Base-by-base conservation (phyloP, 2,113 vertebrate species). In the Triplophysa tibetana region DNA sequence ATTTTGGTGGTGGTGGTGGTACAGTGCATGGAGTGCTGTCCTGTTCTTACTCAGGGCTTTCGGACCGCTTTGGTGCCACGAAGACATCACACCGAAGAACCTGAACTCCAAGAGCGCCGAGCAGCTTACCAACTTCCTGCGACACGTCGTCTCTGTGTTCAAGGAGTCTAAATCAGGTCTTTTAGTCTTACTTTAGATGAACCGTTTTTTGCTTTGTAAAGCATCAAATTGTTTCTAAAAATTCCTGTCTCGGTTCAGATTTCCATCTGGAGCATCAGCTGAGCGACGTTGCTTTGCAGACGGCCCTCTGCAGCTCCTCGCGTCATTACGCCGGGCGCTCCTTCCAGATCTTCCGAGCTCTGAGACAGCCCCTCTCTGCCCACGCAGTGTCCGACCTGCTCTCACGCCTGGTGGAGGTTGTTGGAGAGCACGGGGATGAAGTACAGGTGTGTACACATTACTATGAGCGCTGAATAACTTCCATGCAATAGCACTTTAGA, bases 21-120 rank as follows among this genome's bases (percentile, higher is more conserved):
- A 85, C 89, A 93, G 91, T 91, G 90, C 90, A 85, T 92, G 90
- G 90, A 92, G 91, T 93, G 91, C 91, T 92, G 91, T 92, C 84
- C 90, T 93, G 81, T 93, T 75, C 74, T 89, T 89, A 92, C 94
- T 87, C 89, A 99, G 98, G 93, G 93, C 95, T 7, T 96, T 95
- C 82, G 98, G 98, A 85, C 97, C 98, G 1, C 95, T 99, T 77
- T 99, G 98, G 98, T 95, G 95, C 89, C 97, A 99, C 33, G 97
- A 99, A 90, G 98, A 99, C 90, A 98, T 99, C 90, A 97, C 96
- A 4, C 97, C 98, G 63, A 99, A 97, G 90, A 99, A 99, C 85
- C 96, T 96, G 84, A 98, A 97, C 90, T 97, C 95, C 29, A 97
- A 97, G 89, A 99, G 98, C 81, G 92, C 96, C 0, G 97, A 99